Percentiles rank a stretch among this genome's conserved stretches.
Evolutionary conservation across 2,113 vertebrate species (phyloP).

Genomic region (Passer domesticus): DNA sequence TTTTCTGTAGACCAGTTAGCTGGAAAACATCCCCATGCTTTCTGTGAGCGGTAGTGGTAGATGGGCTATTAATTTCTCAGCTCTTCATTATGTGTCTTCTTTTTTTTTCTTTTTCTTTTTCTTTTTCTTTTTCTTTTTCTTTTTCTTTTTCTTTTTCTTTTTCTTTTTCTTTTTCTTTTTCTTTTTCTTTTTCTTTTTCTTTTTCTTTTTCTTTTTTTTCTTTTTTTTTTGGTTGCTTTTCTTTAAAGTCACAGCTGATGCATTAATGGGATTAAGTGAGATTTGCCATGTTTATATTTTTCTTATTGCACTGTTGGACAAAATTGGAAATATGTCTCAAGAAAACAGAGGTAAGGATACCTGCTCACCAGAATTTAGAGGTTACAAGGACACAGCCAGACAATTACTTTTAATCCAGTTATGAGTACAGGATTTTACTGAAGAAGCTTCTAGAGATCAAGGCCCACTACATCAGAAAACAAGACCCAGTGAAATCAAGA

Average conservation of each 20-base stretch:
- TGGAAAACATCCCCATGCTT: background rate
- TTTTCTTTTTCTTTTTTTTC: too few relatives aligned
- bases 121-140: too few relatives aligned
- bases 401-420: background rate
- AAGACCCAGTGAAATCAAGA: background rate
- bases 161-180: too few relatives aligned
- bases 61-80: background rate
- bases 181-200: background rate
- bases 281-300: background rate
- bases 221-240: background rate
- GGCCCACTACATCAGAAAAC: background rate
- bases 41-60: background rate
- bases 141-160: too few relatives aligned
- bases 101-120: background rate
- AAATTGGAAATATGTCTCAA: background rate
- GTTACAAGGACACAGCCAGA: background rate
- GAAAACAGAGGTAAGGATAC: background rate
- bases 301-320: background rate
- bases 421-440: background rate
- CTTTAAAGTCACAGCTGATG: background rate
- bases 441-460: background rate
- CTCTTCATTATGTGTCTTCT: background rate
- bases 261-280: background rate
- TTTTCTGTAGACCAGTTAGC: background rate
- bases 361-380: background rate